phyloP scores from a whole-genome alignment of 2,797 vertebrate genomes.

The Clarias platycephalus region DNA sequence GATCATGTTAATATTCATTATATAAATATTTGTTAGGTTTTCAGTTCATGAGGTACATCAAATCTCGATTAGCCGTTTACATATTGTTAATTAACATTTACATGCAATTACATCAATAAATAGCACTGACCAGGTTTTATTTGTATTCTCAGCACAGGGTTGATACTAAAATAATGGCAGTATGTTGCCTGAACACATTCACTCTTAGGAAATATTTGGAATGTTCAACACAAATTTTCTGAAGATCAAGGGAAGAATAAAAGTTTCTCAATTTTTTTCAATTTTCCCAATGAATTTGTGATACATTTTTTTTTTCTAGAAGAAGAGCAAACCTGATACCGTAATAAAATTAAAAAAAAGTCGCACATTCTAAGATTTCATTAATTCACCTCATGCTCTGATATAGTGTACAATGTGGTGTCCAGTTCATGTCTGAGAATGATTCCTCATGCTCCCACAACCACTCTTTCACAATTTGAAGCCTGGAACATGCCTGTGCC shows the following conservation, averaged over 20 bases:
- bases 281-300: neutral
- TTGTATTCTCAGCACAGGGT: neutral
- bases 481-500: no score
- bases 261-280: neutral
- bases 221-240: neutral
- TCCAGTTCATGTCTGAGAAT: no score
- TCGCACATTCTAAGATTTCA: no score
- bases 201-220: neutral
- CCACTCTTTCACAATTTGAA: no score
- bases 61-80: neutral
- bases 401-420: no score
- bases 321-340: neutral
- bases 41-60: neutral
- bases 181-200: neutral
- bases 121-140: neutral
- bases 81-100: neutral
- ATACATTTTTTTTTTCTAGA: neutral
- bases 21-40: neutral
- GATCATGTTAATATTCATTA: neutral
- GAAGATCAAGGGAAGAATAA: neutral
- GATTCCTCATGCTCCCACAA: no score
- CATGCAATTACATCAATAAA: neutral
- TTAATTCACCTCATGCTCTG: no score
- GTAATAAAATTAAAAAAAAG: neutral
- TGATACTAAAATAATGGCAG: neutral